phyloP scores from a whole-genome alignment of 1,140 invertebrate genomes.

The Neodiprion lecontei region DNA sequence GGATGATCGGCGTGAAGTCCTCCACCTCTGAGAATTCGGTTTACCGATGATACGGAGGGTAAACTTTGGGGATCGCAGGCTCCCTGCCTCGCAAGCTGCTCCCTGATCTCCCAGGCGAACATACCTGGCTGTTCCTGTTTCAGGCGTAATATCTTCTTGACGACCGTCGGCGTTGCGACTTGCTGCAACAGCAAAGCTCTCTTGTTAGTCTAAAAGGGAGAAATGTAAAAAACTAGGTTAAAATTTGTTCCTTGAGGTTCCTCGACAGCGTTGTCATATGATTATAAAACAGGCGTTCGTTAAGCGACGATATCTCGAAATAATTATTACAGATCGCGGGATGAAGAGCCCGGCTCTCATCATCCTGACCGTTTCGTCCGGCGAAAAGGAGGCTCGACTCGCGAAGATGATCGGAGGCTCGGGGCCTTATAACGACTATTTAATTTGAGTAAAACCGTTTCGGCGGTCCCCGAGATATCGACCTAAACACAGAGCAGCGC shows the following conservation, averaged over 20 bases:
- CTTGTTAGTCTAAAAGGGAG: conserved; percentile 13
- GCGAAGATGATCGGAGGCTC: background rate
- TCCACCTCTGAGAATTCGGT: conserved; percentile 90
- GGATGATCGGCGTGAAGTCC: conserved; percentile 62
- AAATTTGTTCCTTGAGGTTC: background rate
- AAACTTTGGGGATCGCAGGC: conserved; percentile 87
- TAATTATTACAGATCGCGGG: too few species aligned
- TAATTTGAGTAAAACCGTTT: conserved; percentile 10
- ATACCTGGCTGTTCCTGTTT: conserved; percentile 92
- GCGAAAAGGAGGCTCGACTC: background rate
- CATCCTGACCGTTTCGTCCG: background rate
- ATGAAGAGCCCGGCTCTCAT: background rate
- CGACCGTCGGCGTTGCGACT: conserved; percentile 91
- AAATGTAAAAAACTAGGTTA: background rate
- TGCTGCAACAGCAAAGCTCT: conserved; percentile 70
- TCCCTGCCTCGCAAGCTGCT: conserved; percentile 82
- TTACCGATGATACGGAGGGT: conserved; percentile 93
- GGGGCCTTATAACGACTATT: conserved; percentile 8
- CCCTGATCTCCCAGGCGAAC: conserved; percentile 93
- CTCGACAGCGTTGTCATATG: too few species aligned
- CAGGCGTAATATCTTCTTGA: conserved; percentile 88
- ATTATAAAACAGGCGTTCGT: too few species aligned
- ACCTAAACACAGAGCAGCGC: background rate
- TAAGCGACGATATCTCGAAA: too few species aligned
- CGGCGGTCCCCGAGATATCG: background rate